Evolutionary conservation across 1,140 invertebrate genomes (phyloP), one percentile per base, ranked within the genome.

Genomic region (Drosophila ercepeae): DNA sequence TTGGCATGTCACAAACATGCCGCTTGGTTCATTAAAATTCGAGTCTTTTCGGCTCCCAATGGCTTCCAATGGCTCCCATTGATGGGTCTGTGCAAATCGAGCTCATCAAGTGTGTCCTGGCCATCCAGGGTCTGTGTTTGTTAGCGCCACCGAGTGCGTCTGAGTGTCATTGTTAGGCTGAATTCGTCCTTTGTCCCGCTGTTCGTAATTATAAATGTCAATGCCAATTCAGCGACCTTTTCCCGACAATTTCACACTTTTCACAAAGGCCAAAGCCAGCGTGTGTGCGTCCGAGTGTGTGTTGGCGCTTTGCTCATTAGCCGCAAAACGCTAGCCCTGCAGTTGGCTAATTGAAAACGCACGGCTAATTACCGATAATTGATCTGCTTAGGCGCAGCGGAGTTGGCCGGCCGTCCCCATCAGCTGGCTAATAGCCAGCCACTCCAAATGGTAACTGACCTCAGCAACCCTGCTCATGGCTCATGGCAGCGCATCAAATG

Each of bases 341-440:
- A 73, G 70, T 73, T 63, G 75, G 63, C 64, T 75, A 74, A 86
- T 84, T 73, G 65, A 86, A 68, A 86, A 59, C 48, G 63, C 44
- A 50, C 44, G 51, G 46, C 63, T 72, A 69, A 86, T 76, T 76
- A 67, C 52, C 65, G 72, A 76, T 84, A 79, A 88, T 72, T 86
- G 76, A 86, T 86, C 64, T 49, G 64, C 70, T 74, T 75, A 75
- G 52, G 46, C 45, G 42, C 49, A 65, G 44, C 21, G 63, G 19
- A 36, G 60, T 27, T 34, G 21, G 32, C 6, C 34, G 21, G 32
- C 6, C 34, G 32, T 45, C 50, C 29, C n/a, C 50, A 68, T 39
- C 65, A 84, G 75, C 59, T 72, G 52, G 29, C 67, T 50, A 59
- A 78, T 58, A 48, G 25, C 54, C 14, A 18, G 14, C 63, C 42